phyloP scores from a whole-genome alignment of 2,797 vertebrate species.

The Sebastes minor region DNA sequence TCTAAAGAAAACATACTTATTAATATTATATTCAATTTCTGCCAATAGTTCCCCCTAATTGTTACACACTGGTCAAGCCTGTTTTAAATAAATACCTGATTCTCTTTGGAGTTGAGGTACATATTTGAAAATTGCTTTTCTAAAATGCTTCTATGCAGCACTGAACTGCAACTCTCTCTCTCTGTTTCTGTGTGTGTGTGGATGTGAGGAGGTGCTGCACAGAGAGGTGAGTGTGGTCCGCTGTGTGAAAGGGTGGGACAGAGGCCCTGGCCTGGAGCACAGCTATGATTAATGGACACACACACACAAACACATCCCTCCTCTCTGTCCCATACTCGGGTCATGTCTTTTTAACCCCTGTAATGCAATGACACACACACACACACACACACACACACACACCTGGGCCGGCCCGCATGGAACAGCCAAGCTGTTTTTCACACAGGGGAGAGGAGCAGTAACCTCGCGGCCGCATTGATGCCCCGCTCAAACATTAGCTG shows the following conservation, averaged over 20 bases:
- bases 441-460: slow-evolving; percentile 36
- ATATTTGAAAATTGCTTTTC: neutral
- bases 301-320: slow-evolving; percentile 47
- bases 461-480: slow-evolving; percentile 32
- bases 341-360: slow-evolving; percentile 72
- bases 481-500: slow-evolving; percentile 37
- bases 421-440: slow-evolving; percentile 32
- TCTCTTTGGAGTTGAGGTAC: neutral
- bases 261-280: slow-evolving; percentile 62
- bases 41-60: no score
- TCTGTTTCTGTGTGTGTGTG: slow-evolving; percentile 1
- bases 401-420: slow-evolving; percentile 20
- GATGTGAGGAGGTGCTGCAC: slow-evolving; percentile 5
- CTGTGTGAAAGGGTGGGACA: slow-evolving; percentile 59
- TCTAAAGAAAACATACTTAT: no score
- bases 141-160: neutral
- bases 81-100: accelerated
- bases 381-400: slow-evolving; percentile 47
- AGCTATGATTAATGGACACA: slow-evolving; percentile 73
- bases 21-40: no score
- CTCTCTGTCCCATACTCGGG: slow-evolving; percentile 38
- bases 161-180: neutral
- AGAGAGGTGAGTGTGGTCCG: slow-evolving; percentile 64
- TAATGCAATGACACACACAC: slow-evolving; percentile 49
- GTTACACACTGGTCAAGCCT: no score